Evolutionary conservation across 2,113 vertebrate genomes (phyloP).

Genomic region (Leucoraja erinaceus): DNA sequence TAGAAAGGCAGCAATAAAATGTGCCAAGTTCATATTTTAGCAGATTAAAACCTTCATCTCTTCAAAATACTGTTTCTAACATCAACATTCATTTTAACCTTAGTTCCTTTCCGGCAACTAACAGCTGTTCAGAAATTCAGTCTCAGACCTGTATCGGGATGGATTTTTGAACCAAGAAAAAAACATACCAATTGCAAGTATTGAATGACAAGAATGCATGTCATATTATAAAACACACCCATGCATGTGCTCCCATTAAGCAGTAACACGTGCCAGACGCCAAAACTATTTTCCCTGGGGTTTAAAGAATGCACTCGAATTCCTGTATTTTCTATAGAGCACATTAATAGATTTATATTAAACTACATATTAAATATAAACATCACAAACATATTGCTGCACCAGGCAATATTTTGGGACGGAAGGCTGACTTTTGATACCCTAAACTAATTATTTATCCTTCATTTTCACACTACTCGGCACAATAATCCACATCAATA

Average conservation of each 20-base stretch:
- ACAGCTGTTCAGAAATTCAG: background rate
- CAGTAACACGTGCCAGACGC: background rate
- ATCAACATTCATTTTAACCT: background rate
- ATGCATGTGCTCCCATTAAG: slow-evolving; percentile 14
- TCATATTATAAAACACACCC: background rate
- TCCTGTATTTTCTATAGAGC: background rate
- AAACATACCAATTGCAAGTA: background rate
- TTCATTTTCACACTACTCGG: background rate
- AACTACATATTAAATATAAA: slow-evolving; percentile 25
- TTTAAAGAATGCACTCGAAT: background rate
- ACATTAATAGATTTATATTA: background rate
- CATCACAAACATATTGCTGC: slow-evolving; percentile 18
- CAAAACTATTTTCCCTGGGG: slow-evolving; percentile 11
- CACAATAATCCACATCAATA: background rate
- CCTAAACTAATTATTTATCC: background rate
- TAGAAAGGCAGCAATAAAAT: background rate
- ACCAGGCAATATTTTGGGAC: background rate
- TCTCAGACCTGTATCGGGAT: background rate
- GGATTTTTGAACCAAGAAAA: background rate
- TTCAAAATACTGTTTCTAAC: slow-evolving; percentile 1
- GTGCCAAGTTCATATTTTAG: background rate
- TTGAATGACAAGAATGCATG: background rate
- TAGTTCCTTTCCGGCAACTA: background rate
- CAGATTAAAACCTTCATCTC: background rate
- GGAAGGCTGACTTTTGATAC: background rate